Conservation (phyloP, 2,888 invertebrate genomes). For the Agonum fuliginosum region DNA sequence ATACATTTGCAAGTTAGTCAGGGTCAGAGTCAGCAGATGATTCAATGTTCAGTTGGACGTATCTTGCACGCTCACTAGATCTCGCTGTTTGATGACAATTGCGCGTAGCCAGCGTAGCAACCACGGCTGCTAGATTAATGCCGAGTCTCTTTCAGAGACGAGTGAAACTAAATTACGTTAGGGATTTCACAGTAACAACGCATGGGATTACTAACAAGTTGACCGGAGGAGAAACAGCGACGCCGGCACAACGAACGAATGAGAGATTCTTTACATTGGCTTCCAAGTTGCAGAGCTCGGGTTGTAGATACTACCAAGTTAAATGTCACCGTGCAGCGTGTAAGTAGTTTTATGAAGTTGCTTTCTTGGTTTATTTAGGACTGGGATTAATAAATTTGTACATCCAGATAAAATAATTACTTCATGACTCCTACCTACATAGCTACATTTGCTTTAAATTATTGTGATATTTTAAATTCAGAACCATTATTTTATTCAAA, state of each 20-base stretch:
- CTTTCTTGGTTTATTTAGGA: too few relatives aligned
- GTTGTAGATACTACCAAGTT: background rate
- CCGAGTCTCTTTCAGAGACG: conserved; percentile 49
- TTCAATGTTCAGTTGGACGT: conserved; percentile 3
- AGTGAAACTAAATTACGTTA: conserved; percentile 57
- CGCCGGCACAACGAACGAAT: background rate
- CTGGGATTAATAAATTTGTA: too few relatives aligned
- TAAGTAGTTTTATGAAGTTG: conserved; percentile 9
- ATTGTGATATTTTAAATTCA: too few relatives aligned
- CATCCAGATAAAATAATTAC: too few relatives aligned
- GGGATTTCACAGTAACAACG: conserved; percentile 57
- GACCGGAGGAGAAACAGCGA: conserved; percentile 26
- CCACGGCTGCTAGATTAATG: conserved; percentile 50
- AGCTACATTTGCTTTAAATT: too few relatives aligned
- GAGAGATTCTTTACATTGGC: conserved; percentile 32
- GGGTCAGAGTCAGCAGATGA: too few relatives aligned
- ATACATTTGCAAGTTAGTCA: conserved; percentile 25
- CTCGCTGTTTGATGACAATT: conserved; percentile 47
- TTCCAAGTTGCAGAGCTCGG: background rate
- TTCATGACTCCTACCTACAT: too few relatives aligned
- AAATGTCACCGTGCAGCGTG: background rate
- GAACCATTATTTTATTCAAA: too few relatives aligned
- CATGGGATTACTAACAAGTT: conserved; percentile 59
- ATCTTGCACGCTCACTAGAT: background rate
- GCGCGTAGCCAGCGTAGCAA: conserved; percentile 37